Base-by-base conservation (phyloP, 2,888 invertebrate species). In the Pseudoips prasinana region DNA sequence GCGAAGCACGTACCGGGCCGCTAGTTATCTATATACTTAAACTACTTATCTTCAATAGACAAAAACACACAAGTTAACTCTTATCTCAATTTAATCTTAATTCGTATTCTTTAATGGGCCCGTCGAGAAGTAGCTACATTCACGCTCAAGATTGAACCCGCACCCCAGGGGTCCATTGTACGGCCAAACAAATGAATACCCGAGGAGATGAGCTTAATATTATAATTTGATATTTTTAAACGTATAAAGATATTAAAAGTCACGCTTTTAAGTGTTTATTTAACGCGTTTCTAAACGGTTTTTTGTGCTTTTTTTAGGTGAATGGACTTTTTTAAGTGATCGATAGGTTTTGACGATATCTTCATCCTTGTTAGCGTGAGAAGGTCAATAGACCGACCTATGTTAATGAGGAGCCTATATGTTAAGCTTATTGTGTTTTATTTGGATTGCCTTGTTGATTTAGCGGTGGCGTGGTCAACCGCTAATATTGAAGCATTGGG, bases 191-290 rank as follows among this genome's bases (percentile, higher is more conserved):
- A 86, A 87, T 83, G 87, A 77, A 77, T 68, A 76, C 50, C 57
- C 62, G 62, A 60, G 64, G 61, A 75, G 72, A 74, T 78, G 47
- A 77, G 75, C 73, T 82, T 83, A 85, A 86, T 86, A 86, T 86
- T 87, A 87, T 87, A 87, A 87, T 87, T 86, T 87, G 87, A 87
- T 87, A 87, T 87, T 86, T 85, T 82, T 72, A 81, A 85, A 82
- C 72, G 84, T 75, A 86, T 87, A 83, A 79, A 86, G 83, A 86
- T 87, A 86, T 87, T 85, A 85, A 85, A 71, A 84, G 80, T 86
- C 86, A 83, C 85, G 85, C 79, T 77, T 69, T 41, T 41, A 59
- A 81, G 85, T 87, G 86, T 87, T 86, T 85, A 84, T 85, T 86
- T 83, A 86, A 70, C 86, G 75, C 75, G 69, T 65, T 61, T 64